Evolutionary conservation across 1,140 invertebrate genomes (phyloP), one percentile per base, ranked within the genome.

Genomic region (Sarcophaga peregrina): DNA sequence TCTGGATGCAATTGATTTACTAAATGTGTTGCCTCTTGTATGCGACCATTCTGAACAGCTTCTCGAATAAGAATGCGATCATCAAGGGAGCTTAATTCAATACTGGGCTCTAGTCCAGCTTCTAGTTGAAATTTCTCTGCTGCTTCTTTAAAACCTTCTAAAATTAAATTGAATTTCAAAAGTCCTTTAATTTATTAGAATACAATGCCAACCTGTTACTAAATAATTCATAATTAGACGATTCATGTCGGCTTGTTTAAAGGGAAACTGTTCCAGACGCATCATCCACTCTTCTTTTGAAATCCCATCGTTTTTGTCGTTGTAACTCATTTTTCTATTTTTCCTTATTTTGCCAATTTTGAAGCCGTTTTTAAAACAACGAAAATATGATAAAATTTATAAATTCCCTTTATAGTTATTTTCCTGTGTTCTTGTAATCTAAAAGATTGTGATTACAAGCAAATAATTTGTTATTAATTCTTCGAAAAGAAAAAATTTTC

Each of bases 141-240:
- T 45, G 98, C 98, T 91, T 99, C 98, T 91, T 99, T 99, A 87
- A 98, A 99, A 9, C 98, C 97, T 90, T 99, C 98, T 98, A 89
- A 7, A 93, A 91, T 37, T 37, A 37, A 37, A 37, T 37, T 1
- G 37, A 37, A 37, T 37, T 37, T 37, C 25, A 37, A 37, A 37
- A 2, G 1, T 37, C 25, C 25, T 37, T 45, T 81, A 82, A 45
- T n/a, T n/a, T 83, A 11, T 25, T 58, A 48, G 25, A 46, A 78
- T 9, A 74, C 80, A 84, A 83, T 15, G 84, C 85, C 91, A 92
- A 97, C 97, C 97, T 92, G 97, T 98, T 3, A 99, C 97, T 85
- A 99, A 93, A 91, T 99, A 99, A 91, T 99, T 98, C 98, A 99
- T 99, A 82, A 99, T 98, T 58, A 99, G 92, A 90, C 97, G 96